These are phyloP conservation scores for Odontomyia ornata DNA, from an alignment of 2,888 invertebrate species.

Conservation along the genomic window DNA sequence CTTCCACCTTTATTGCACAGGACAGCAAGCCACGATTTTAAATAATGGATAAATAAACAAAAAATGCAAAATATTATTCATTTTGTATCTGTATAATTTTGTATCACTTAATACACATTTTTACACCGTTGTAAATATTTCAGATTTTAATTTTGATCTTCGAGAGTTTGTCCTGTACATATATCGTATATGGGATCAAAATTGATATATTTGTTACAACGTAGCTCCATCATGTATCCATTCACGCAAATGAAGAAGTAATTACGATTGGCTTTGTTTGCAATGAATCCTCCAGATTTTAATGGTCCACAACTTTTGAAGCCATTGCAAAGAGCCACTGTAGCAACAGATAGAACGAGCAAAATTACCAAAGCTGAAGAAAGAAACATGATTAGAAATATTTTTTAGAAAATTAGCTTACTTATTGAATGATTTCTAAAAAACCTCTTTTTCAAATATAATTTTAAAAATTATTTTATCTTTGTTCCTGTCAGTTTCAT, in stretches of 20 bases:
- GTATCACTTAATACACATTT: too few relatives aligned
- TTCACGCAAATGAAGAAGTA: conserved; percentile 22
- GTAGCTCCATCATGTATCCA: conserved; percentile 22
- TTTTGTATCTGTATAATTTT: too few relatives aligned
- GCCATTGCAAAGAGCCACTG: not conserved
- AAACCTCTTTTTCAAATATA: too few relatives aligned
- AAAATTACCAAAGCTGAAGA: not conserved
- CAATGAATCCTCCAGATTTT: conserved; percentile 12
- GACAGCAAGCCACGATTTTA: too few relatives aligned
- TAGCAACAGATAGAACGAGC: not conserved
- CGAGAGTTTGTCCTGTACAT: not conserved
- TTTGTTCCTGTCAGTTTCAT: too few relatives aligned
- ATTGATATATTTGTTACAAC: conserved; percentile 23
- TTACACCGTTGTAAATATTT: too few relatives aligned
- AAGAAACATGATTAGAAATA: not conserved
- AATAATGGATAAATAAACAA: too few relatives aligned
- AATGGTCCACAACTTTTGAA: conserved; percentile 3
- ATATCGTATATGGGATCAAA: conserved; percentile 22
- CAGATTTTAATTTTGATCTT: too few relatives aligned
- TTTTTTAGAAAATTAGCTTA: not conserved
- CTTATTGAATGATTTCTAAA: not conserved
- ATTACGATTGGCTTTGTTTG: not conserved
- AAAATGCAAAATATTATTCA: too few relatives aligned
- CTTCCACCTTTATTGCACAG: too few relatives aligned
- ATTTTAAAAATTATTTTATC: too few relatives aligned